A percentile compares a stretch with the other conserved stretches of the same genome.
phyloP scores from a whole-genome alignment of 2,797 vertebrate species.

The Aplochiton taeniatus region DNA sequence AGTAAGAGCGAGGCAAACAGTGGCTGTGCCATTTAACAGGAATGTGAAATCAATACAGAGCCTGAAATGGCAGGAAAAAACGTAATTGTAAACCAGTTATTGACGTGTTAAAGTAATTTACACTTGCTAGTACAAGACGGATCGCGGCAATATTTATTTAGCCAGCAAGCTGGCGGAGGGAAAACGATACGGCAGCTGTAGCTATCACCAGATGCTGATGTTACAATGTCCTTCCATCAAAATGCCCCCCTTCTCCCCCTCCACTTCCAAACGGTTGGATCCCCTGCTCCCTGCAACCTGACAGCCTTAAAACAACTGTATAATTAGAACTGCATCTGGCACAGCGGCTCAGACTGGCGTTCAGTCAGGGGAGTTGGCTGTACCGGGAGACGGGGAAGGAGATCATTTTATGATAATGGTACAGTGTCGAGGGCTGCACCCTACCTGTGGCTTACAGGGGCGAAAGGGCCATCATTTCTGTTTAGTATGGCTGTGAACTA shows the following conservation, averaged over 20 bases:
- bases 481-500: too few relatives aligned
- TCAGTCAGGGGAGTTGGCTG: conserved; percentile 47
- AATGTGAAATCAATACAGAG: conserved; percentile 83
- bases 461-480: too few relatives aligned
- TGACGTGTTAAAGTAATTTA: conserved; percentile 85
- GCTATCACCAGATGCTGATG: conserved; percentile 79
- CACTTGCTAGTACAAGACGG: conserved; percentile 82
- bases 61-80: conserved; percentile 77
- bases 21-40: conserved; percentile 68
- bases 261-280: conserved; percentile 65
- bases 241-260: conserved; percentile 39
- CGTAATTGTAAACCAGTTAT: conserved; percentile 85
- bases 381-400: conserved; percentile 39
- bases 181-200: conserved; percentile 80
- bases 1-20: conserved; percentile 51
- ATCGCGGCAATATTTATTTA: conserved; percentile 87
- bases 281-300: conserved; percentile 75
- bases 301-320: conserved; percentile 85
- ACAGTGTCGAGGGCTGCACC: too few relatives aligned
- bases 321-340: conserved; percentile 82
- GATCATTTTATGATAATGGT: conserved; percentile 17
- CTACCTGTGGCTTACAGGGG: too few relatives aligned
- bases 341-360: conserved; percentile 60
- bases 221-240: conserved; percentile 81
- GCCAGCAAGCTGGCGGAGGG: conserved; percentile 74